Evolutionary conservation across 2,888 invertebrate species (phyloP).

Genomic region (Girardia tigrina): DNA sequence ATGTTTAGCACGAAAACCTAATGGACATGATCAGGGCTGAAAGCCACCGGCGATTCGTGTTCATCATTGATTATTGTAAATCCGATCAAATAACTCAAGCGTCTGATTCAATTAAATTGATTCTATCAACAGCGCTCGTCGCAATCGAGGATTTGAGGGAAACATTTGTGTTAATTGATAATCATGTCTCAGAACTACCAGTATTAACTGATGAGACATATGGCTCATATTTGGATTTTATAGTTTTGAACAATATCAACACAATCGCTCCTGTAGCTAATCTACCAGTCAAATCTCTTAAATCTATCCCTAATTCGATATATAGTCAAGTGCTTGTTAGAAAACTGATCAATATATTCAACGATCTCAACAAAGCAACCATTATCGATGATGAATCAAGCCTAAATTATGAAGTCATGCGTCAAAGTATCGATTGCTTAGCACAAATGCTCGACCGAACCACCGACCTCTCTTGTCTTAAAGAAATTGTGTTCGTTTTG

Average conservation of each 20-base stretch:
- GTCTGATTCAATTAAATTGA: neutral
- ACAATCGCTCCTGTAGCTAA: neutral
- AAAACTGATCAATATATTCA: neutral
- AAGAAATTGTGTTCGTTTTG: neutral
- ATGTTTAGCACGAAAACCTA: neutral
- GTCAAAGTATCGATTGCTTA: neutral
- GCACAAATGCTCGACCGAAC: neutral
- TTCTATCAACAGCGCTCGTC: neutral
- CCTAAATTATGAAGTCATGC: neutral
- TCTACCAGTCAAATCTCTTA: slow-evolving; percentile 12
- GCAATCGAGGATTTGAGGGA: slow-evolving; percentile 19
- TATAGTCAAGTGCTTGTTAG: neutral
- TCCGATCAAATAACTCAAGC: neutral
- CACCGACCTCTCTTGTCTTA: neutral
- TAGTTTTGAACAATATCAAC: neutral
- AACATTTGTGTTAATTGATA: neutral
- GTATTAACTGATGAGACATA: neutral
- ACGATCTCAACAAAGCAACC: neutral
- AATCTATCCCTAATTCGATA: neutral
- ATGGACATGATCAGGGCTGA: neutral
- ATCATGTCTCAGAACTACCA: neutral
- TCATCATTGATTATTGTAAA: slow-evolving; percentile 11
- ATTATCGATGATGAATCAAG: neutral
- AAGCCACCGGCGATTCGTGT: neutral
- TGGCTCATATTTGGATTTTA: neutral